Base-by-base conservation (phyloP, 1,140 invertebrate species). In the Rhyzopertha dominica region DNA sequence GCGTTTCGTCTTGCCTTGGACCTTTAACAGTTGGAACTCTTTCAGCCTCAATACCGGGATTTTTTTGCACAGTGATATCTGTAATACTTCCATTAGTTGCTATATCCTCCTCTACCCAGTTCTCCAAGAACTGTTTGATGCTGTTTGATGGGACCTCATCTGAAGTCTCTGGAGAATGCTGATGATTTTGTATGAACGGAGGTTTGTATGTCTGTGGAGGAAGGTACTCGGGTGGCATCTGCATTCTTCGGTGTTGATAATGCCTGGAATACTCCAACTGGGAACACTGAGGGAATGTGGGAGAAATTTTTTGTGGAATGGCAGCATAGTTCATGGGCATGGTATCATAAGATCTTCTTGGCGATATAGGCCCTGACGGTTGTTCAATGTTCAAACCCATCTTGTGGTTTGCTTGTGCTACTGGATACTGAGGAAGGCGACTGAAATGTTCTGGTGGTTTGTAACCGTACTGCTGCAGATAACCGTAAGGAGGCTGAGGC, bases 201-300 rank as follows among this genome's bases (percentile, higher is more conserved):
- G 31, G 36, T 17, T 34, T 12, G 30, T 47, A 42, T 12, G 35
- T 37, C 28, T 51, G 49, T 34, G 44, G 47, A 23, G 40, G 9
- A 44, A 37, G 29, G 50, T 53, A 58, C 37, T 60, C 55, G 9
- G 28, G 43, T 1, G 28, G 18, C 13, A 47, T 34, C 5, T 49
- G 25, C 24, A 47, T 18, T 26, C 53, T 45, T 17, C 61, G 41
- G 22, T 65, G 62, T 31, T 66, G 64, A 34, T 65, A 66, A 41
- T 66, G 62, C 37, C 65, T 62, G 3, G 62, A 52, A 38, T 66
- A 66, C 26, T 65, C 63, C 1, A 54, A 45, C 16, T 56, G 49
- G 16, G 29, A 39, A 31, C 57, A 59, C 10, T 56, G 53, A 5
- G 44, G 34, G n/a, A 50, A 41, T 3, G 19, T 40, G 1, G 54